Conservation (phyloP, 2,797 vertebrate genomes). For the Oophaga sylvatica region DNA sequence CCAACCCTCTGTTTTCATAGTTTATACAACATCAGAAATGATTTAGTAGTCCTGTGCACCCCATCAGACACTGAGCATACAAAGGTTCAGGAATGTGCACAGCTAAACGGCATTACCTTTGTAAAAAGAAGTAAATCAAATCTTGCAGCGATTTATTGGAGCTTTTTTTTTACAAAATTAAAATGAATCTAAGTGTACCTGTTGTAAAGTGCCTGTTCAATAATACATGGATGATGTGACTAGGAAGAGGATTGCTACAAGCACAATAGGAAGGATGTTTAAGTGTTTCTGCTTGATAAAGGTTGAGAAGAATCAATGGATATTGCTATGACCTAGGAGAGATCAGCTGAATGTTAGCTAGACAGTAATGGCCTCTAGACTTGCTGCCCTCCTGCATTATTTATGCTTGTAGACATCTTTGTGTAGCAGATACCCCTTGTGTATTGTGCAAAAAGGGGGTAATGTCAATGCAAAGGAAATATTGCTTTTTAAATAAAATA, state of each 20-base stretch:
- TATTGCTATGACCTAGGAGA: constrained; percentile 39
- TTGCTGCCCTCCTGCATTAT: constrained; percentile 38
- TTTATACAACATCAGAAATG: background rate
- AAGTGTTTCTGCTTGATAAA: constrained; percentile 36
- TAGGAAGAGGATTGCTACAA: constrained; percentile 33
- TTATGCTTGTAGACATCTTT: constrained; percentile 36
- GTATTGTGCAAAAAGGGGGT: constrained; percentile 11
- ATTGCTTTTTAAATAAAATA: constrained; percentile 8
- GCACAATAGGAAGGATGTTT: constrained; percentile 43
- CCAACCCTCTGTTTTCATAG: background rate
- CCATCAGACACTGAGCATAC: background rate
- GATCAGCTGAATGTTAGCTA: constrained; percentile 31
- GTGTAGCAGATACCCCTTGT: constrained; percentile 21
- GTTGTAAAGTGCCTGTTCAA: constrained; percentile 49
- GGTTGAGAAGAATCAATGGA: constrained; percentile 46
- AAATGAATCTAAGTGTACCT: constrained; percentile 36
- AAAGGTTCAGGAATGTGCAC: background rate
- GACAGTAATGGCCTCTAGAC: constrained; percentile 38
- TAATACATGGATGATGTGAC: constrained; percentile 31
- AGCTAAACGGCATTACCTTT: background rate
- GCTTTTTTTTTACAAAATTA: constrained; percentile 21
- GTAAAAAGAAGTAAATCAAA: constrained; percentile 25
- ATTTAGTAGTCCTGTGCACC: background rate
- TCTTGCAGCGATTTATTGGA: background rate
- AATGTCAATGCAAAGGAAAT: constrained; percentile 1